Evolutionary conservation across 2,113 vertebrate species (phyloP).

Genomic region (Thoracochromis brauschi): DNA sequence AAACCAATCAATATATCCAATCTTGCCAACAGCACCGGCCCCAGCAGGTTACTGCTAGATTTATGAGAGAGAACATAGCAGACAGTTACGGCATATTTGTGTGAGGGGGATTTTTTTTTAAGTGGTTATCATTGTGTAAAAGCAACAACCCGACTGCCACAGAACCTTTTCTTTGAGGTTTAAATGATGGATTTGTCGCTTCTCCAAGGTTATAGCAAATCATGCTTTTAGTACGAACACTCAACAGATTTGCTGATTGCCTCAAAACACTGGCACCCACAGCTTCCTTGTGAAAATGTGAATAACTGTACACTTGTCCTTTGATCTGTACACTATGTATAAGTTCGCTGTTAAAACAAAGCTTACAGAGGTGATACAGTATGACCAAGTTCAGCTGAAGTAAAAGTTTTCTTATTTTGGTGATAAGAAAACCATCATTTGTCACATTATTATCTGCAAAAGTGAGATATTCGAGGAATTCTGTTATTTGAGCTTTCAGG

Average conservation of each 20-base stretch:
- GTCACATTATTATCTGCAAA: neutral
- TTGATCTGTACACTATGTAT: neutral
- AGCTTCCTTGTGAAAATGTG: neutral
- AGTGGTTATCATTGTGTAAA: neutral
- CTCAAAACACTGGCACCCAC: neutral
- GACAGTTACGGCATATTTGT: neutral
- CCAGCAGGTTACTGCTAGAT: neutral
- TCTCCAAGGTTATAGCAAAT: neutral
- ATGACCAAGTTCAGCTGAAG: neutral
- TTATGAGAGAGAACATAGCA: neutral
- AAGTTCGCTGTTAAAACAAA: neutral
- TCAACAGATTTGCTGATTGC: neutral
- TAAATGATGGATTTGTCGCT: neutral
- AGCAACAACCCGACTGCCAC: neutral
- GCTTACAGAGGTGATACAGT: rapidly evolving
- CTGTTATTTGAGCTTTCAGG: neutral
- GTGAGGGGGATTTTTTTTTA: neutral
- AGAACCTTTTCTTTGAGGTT: neutral
- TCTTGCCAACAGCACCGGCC: neutral
- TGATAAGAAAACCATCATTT: neutral
- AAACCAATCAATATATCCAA: neutral
- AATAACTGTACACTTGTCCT: neutral
- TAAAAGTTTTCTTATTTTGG: neutral
- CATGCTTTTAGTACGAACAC: neutral
- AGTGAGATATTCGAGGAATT: neutral